A percentile compares a stretch with the other conserved stretches of the same genome.
These are phyloP conservation scores for Lasioglossum villosulum DNA, from an alignment of 2,888 invertebrate genomes.

Conservation along the genomic window DNA sequence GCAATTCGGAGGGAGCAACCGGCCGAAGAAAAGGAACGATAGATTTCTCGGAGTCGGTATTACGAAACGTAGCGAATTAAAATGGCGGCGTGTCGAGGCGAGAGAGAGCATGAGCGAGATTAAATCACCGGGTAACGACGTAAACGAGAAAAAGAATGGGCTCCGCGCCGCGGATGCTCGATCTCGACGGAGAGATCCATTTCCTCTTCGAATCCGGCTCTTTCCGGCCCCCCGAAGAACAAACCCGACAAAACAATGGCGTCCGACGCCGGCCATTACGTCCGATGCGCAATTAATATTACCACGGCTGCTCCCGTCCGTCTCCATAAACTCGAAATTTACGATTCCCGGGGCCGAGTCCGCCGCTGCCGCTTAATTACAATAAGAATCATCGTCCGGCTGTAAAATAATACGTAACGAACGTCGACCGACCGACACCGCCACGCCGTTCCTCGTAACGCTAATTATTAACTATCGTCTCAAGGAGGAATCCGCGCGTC, in stretches of 20 bases:
- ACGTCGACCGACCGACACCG: constrained; percentile 39
- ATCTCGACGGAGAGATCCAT: constrained; percentile 26
- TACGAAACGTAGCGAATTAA: constrained; percentile 19
- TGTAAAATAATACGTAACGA: constrained; percentile 57
- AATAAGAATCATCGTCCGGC: constrained; percentile 57
- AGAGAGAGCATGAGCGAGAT: constrained; percentile 10
- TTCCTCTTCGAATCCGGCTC: constrained; percentile 10
- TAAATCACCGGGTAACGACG: constrained; percentile 16
- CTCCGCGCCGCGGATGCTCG: background rate
- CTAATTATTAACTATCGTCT: constrained; percentile 51
- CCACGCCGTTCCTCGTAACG: constrained; percentile 50
- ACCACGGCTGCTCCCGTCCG: constrained; percentile 27
- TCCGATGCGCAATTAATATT: constrained; percentile 42
- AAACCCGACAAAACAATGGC: constrained; percentile 37
- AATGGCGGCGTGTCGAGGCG: constrained; percentile 18
- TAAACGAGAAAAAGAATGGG: constrained; percentile 8
- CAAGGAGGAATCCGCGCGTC: constrained; percentile 33
- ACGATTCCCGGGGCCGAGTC: constrained; percentile 35
- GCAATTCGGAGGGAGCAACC: background rate
- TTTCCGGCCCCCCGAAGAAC: constrained; percentile 5
- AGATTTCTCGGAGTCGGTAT: background rate
- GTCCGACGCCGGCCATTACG: constrained; percentile 9
- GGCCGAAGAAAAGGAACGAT: constrained; percentile 1
- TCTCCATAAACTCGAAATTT: constrained; percentile 58
- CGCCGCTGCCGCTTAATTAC: constrained; percentile 44